These are phyloP conservation scores for Diadumene lineata DNA, from an alignment of 92 coral and sea anemone species.

Conservation along the genomic window DNA sequence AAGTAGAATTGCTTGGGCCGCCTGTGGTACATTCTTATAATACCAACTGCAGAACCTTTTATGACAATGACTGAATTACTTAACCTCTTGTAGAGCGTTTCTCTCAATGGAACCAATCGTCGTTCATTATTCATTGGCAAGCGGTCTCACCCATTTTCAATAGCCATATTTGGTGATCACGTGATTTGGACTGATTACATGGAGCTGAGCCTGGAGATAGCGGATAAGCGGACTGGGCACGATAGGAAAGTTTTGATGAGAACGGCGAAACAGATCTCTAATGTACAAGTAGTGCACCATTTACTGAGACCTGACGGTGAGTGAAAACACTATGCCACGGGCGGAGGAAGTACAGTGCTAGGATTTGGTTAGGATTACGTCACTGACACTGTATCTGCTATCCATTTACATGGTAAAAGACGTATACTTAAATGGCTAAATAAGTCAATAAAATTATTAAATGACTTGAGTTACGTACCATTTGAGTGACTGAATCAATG, in stretches of 20 bases:
- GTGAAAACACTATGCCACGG: not conserved
- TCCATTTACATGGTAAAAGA: no score
- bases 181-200: constrained; percentile 94
- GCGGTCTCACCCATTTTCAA: constrained; percentile 83
- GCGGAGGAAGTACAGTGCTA: no score
- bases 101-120: constrained; percentile 65
- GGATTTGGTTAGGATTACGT: no score
- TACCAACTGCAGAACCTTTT: no score
- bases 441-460: not conserved
- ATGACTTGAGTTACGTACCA: no score
- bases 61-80: no score
- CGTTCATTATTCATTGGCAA: constrained; percentile 46
- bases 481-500: no score
- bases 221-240: constrained; percentile 52
- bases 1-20: no score
- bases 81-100: constrained; percentile 48
- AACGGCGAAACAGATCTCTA: constrained; percentile 3
- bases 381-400: no score
- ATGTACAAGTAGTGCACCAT: constrained; percentile 34
- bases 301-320: constrained; percentile 25
- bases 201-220: constrained; percentile 57
- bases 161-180: constrained; percentile 73
- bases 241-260: constrained; percentile 16
- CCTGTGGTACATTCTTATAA: no score
- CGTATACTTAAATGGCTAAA: not conserved